A percentile compares a stretch with the other conserved stretches of the same genome.
phyloP scores from a whole-genome alignment of 2,888 invertebrate genomes.

The Apamea sordens region DNA sequence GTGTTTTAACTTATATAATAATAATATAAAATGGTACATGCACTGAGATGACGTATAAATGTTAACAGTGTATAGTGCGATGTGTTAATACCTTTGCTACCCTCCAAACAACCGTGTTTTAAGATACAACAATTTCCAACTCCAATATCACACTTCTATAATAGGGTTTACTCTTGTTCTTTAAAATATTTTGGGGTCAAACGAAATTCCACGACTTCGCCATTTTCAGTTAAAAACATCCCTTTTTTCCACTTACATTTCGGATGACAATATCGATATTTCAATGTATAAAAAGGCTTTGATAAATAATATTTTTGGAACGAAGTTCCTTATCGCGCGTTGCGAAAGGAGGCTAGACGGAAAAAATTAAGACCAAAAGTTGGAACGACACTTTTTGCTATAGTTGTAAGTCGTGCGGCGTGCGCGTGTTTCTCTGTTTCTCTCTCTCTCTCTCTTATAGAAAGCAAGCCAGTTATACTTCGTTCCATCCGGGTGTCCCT shows the following conservation, averaged over 20 bases:
- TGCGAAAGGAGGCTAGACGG: too few species aligned
- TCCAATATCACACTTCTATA: conserved; percentile 44
- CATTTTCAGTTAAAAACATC: too few species aligned
- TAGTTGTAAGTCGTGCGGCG: too few species aligned
- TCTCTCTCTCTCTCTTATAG: too few species aligned
- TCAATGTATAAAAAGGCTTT: neutral
- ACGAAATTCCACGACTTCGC: neutral
- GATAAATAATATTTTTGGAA: too few species aligned
- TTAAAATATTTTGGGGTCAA: conserved; percentile 21
- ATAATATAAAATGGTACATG: conserved; percentile 26
- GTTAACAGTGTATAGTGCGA: conserved; percentile 48
- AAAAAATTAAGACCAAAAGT: too few species aligned
- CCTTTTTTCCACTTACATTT: neutral
- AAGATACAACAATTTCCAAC: conserved; percentile 34
- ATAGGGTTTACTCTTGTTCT: neutral
- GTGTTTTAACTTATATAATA: neutral
- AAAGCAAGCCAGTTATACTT: too few species aligned
- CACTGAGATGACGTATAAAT: conserved; percentile 37
- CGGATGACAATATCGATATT: neutral
- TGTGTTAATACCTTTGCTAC: conserved; percentile 46
- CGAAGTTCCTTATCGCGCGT: too few species aligned
- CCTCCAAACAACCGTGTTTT: conserved; percentile 43
- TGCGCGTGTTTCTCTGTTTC: too few species aligned
- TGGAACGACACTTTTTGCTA: too few species aligned
- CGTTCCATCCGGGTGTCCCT: too few species aligned